Evolutionary conservation across 2,888 invertebrate species (phyloP).

Genomic region (Diploptera punctata): DNA sequence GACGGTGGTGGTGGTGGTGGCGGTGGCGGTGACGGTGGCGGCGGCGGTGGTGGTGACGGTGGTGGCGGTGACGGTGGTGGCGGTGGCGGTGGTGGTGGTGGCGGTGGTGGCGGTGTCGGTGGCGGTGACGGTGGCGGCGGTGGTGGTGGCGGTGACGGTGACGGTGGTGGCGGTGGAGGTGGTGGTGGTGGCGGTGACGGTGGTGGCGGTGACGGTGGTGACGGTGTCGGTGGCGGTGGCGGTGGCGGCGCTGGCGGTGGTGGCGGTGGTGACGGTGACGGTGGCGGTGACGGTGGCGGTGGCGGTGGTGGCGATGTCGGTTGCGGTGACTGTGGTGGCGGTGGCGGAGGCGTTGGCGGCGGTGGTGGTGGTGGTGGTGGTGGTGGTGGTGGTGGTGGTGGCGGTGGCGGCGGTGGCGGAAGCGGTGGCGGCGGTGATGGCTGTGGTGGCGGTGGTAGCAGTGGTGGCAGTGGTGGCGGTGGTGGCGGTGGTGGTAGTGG

Average conservation of each 20-base stretch:
- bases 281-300: background rate
- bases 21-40: too few species aligned
- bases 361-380: too few species aligned
- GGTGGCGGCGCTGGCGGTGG: too few species aligned
- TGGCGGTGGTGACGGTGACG: too few species aligned
- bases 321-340: background rate
- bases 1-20: too few species aligned
- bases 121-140: background rate
- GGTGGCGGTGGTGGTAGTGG: background rate
- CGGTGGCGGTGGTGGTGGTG: background rate
- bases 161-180: background rate
- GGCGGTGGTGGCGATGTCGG: background rate
- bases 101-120: background rate
- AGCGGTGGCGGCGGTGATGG: background rate
- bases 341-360: too few species aligned
- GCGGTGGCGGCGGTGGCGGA: background rate
- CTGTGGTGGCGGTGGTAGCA: background rate
- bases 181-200: background rate
- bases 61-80: too few species aligned
- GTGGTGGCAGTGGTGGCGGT: background rate
- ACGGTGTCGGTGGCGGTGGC: too few species aligned
- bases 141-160: background rate
- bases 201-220: background rate
- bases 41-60: too few species aligned
- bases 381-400: background rate